Evolutionary conservation across 2,888 invertebrate species (phyloP), one percentile per base, ranked within the genome.

Genomic region (Chorisops tibialis): DNA sequence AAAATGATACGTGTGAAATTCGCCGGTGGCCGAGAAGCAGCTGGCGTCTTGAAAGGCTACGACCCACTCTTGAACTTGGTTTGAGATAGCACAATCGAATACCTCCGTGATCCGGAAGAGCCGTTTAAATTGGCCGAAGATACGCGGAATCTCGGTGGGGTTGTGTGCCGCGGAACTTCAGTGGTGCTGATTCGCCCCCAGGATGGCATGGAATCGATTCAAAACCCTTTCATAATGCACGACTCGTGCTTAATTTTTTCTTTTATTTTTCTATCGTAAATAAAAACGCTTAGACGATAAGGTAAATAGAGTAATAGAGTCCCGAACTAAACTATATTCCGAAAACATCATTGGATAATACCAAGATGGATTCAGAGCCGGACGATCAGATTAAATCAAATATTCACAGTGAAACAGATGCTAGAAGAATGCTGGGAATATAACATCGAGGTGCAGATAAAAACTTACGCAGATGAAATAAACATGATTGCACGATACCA

Each of bases 201-300:
- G 73, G 99, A 99, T 74, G 98, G 98, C 6, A 96, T 98, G 91
- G 99, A 99, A 78, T 89, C 94, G n/a, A 99, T 99, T 78, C 91
- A 94, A 61, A 99, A 99, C 81, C 99, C 99, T 58, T 99, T 99
- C 77, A 88, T 96, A 66, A 89, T 91, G 58, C 94, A 95, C 75
- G 93, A 94, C 70, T 84, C 85, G 75, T 84, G 2, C 18, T 56
- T 56, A 45, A 56, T 24, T 37, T 16, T 11, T 59, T 18, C 18
- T 59, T 4, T 59, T 19, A n/a, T 35, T 47, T 48, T 38, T 43
- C 24, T 1, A 59, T 16, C n/a, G 19, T 35, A 48, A 59, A 19
- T 48, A 35, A 45, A n/a, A 38, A 52, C 56, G 59, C 47, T 59
- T 59, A 59, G 47, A 30, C 12, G 7, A 12, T 59, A 59, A 59